Percentiles rank a stretch among this genome's conserved stretches.
Evolutionary conservation across 1,140 invertebrate species (phyloP).

Genomic region (Euura lappo): DNA sequence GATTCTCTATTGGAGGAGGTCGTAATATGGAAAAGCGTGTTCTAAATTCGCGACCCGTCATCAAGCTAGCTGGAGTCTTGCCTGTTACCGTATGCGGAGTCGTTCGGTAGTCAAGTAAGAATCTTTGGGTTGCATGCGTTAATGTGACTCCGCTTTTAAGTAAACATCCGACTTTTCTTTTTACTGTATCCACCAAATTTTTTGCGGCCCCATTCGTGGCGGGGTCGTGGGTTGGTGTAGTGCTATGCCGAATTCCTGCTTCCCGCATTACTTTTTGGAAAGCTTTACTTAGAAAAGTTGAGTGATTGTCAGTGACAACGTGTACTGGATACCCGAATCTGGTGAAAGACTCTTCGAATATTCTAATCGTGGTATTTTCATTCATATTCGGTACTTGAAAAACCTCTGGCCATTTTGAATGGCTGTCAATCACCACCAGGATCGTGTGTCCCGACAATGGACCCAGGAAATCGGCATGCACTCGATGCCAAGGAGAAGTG

Average conservation of each 20-base stretch:
- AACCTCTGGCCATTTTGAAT: too few relatives aligned
- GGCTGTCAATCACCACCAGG: too few relatives aligned
- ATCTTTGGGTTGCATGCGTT: neutral
- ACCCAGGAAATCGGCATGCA: too few relatives aligned
- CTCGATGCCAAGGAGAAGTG: conserved; percentile 53
- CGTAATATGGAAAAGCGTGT: conserved; percentile 14
- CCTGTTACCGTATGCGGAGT: conserved; percentile 15
- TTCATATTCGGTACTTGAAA: too few relatives aligned
- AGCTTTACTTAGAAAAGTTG: neutral
- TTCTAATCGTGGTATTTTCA: neutral
- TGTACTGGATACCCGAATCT: neutral
- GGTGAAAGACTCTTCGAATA: neutral
- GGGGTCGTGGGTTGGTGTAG: neutral
- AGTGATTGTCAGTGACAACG: neutral
- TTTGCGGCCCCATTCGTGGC: neutral
- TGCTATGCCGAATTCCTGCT: neutral
- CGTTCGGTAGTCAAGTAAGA: conserved; percentile 8
- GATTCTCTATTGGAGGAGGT: neutral
- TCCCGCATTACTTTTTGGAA: neutral
- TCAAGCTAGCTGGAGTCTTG: conserved; percentile 19
- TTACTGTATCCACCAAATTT: neutral
- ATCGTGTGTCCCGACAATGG: too few relatives aligned
- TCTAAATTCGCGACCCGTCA: conserved; percentile 17
- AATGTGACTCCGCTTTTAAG: conserved; percentile 3
- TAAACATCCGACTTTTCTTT: neutral